These are phyloP conservation scores for Pantherophis vulpinus DNA, from an alignment of 2,797 vertebrate species.

Conservation along the genomic window DNA sequence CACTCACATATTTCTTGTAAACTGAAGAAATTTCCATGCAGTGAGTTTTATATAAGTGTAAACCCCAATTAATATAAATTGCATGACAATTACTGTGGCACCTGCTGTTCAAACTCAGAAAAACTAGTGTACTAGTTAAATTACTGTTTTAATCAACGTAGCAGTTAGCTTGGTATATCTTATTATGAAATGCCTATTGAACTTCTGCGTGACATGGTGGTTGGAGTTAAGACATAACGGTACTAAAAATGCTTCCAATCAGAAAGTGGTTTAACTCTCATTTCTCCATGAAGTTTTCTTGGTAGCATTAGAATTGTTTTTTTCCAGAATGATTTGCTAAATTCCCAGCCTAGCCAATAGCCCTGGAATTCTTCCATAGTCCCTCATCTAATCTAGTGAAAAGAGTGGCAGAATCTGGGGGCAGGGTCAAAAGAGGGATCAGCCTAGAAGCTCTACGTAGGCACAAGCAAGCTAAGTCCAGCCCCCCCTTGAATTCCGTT, in stretches of 20 bases:
- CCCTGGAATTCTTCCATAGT: background rate
- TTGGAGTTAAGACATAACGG: background rate
- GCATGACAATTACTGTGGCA: background rate
- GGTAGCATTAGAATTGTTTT: background rate
- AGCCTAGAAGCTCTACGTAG: background rate
- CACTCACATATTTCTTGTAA: background rate
- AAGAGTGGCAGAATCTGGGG: background rate
- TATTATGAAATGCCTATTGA: background rate
- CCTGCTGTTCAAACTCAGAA: background rate
- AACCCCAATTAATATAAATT: background rate
- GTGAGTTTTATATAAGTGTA: background rate
- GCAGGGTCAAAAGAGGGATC: background rate
- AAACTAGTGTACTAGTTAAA: background rate
- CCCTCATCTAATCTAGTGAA: background rate
- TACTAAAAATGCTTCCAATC: background rate
- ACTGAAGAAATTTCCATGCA: background rate
- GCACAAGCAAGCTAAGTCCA: background rate
- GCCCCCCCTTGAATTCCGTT: background rate
- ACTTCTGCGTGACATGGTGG: background rate
- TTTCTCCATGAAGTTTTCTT: background rate
- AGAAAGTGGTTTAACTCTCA: background rate
- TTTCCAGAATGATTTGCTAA: background rate
- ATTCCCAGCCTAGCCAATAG: background rate
- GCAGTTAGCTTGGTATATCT: background rate
- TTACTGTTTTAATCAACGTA: background rate